Percentiles rank a stretch among this genome's conserved stretches.
These are phyloP conservation scores for Saccostrea echinata DNA, from an alignment of 1,140 invertebrate species.

Conservation along the genomic window DNA sequence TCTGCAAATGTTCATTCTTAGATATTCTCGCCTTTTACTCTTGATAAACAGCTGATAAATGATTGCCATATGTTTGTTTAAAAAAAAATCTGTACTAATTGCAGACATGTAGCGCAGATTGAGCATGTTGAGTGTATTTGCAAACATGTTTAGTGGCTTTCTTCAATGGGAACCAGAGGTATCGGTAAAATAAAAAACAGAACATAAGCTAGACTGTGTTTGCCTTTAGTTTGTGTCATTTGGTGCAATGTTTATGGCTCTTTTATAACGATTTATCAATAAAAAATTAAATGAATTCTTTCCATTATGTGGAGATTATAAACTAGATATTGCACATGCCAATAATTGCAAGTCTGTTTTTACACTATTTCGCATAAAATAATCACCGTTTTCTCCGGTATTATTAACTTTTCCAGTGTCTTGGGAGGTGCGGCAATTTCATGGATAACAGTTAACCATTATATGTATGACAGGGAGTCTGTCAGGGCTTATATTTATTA, in stretches of 20 bases:
- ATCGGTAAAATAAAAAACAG: not conserved
- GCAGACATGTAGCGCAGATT: not conserved
- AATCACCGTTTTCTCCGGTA: too few species aligned
- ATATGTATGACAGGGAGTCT: too few species aligned
- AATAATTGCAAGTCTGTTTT: not conserved
- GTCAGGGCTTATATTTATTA: too few species aligned
- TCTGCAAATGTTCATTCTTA: not conserved
- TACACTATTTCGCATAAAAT: not conserved
- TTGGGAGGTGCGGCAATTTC: too few species aligned
- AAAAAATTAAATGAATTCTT: too few species aligned
- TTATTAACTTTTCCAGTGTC: too few species aligned
- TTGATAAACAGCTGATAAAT: constrained; percentile 10
- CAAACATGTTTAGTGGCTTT: not conserved
- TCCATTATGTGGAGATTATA: too few species aligned
- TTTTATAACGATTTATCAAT: too few species aligned
- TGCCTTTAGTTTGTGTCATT: not conserved
- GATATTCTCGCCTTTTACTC: not conserved
- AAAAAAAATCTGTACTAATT: not conserved
- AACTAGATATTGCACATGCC: not conserved
- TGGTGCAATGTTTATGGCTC: not conserved
- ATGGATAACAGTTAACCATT: too few species aligned
- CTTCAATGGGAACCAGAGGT: not conserved
- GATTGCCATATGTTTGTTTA: constrained; percentile 23
- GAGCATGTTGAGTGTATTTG: not conserved
- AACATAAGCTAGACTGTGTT: not conserved